Base-by-base conservation (phyloP, 1,140 invertebrate species). In the Drosophila repletoides region DNA sequence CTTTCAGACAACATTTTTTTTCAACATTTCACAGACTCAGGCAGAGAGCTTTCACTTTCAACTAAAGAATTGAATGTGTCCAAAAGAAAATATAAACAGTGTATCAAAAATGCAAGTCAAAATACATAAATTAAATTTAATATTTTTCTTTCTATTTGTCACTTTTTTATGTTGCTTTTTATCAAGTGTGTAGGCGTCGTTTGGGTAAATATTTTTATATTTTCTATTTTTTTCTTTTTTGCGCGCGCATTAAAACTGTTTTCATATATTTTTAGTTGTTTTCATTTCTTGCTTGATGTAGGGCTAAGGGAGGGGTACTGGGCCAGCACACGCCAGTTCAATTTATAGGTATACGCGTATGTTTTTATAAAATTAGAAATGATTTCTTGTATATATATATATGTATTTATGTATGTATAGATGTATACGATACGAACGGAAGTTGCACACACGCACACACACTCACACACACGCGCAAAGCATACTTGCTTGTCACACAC, bases 1-100 rank as follows among this genome's bases (percentile, higher is more conserved):
- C 6, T 36, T 48, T 38, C n/a, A n/a, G n/a, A n/a, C n/a, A n/a
- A n/a, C n/a, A n/a, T 28, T 40, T 33, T 34, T 22, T 36, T 49
- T 48, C 64, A 53, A 60, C 71, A 70, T 69, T 64, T 69, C 53
- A 49, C 38, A 45, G 49, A 64, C 51, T 59, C 70, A 67, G n/a
- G n/a, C n/a, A n/a, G n/a, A n/a, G n/a, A n/a, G 75, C 79, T 84
- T 84, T 84, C 80, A 79, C 79, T 84, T 84, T 84, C 61, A 67
- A 84, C 74, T 83, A 70, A 68, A 86, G 74, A 79, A 83, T 83
- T 71, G 66, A n/a, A 56, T 41, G 60, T 61, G 46, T 24, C 7
- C 45, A 55, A 72, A 67, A 68, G 72, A 68, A 80, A 80, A 67
- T 55, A 71, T 34, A 70, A 76, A 81, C 72, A 76, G 55, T 77